Percentiles rank a stretch among this genome's conserved stretches.
Conservation (phyloP, 1,140 invertebrate species). For the Nomia melanderi region DNA sequence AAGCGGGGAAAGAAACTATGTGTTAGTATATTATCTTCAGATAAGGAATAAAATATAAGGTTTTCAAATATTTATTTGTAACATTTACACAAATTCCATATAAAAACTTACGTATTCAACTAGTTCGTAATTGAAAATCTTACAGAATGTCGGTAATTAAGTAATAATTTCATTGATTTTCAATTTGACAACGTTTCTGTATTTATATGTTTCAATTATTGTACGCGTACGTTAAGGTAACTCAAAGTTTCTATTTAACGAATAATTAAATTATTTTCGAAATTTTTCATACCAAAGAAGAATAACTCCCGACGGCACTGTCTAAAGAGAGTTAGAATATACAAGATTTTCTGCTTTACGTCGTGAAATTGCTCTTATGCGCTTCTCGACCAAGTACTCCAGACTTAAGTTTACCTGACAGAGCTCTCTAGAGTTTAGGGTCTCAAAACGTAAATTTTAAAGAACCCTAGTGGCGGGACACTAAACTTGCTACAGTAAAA, state of each 20-base stretch:
- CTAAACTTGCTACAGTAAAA: constrained; percentile 37
- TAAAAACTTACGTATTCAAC: no score
- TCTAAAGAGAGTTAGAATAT: constrained; percentile 42
- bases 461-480: constrained; percentile 45
- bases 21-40: no score
- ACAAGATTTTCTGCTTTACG: constrained; percentile 54
- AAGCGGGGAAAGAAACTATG: no score
- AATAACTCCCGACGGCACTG: constrained; percentile 29
- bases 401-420: constrained; percentile 48
- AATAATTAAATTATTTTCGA: constrained; percentile 24
- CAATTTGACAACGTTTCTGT: no score
- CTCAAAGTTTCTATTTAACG: neutral
- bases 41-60: no score
- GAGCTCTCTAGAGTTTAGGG: constrained; percentile 48
- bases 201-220: no score
- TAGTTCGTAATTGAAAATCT: no score
- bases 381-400: constrained; percentile 48
- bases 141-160: no score
- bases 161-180: no score
- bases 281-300: constrained; percentile 17
- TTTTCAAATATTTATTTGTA: no score
- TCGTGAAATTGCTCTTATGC: constrained; percentile 45
- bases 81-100: no score
- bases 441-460: constrained; percentile 50
- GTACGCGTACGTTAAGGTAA: no score